These are phyloP conservation scores for Acomys russatus DNA, from an alignment of 2,797 vertebrate genomes.

Conservation along the genomic window DNA sequence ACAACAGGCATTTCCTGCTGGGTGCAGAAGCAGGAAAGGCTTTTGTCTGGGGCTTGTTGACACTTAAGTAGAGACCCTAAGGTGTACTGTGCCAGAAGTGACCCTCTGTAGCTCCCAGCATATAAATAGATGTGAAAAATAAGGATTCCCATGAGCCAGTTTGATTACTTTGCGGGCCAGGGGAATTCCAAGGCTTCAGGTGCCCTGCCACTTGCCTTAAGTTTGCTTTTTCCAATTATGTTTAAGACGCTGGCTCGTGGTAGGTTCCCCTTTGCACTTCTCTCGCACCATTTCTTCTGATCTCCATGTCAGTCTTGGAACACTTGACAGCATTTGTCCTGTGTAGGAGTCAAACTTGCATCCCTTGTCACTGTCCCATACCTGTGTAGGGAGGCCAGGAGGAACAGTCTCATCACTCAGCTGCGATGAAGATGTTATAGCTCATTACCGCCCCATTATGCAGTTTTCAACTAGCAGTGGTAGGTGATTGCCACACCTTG, in stretches of 20 bases:
- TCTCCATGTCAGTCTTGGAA: neutral
- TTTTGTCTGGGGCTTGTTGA: neutral
- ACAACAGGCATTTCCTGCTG: neutral
- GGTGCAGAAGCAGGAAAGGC: neutral
- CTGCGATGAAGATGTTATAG: neutral
- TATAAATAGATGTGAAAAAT: neutral
- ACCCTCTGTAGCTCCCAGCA: neutral
- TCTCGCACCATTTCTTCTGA: constrained; percentile 35
- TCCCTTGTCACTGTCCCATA: neutral
- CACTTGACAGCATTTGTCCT: neutral
- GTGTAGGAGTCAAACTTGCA: neutral
- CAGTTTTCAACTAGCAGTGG: neutral
- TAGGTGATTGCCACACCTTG: neutral
- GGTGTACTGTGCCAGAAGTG: neutral
- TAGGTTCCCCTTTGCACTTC: neutral
- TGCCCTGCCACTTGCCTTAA: neutral
- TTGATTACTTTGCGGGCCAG: neutral
- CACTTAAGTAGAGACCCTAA: neutral
- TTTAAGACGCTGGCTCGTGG: neutral
- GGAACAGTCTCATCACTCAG: neutral
- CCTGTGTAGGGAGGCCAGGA: neutral
- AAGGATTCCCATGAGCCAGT: neutral
- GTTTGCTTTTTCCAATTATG: constrained; percentile 39
- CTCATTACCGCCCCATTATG: neutral
- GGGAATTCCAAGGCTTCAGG: too few species aligned